Percentiles rank a stretch among this genome's conserved stretches.
These are phyloP conservation scores for Melanotaenia parkinsoni DNA, from an alignment of 2,797 vertebrate genomes.

Conservation along the genomic window DNA sequence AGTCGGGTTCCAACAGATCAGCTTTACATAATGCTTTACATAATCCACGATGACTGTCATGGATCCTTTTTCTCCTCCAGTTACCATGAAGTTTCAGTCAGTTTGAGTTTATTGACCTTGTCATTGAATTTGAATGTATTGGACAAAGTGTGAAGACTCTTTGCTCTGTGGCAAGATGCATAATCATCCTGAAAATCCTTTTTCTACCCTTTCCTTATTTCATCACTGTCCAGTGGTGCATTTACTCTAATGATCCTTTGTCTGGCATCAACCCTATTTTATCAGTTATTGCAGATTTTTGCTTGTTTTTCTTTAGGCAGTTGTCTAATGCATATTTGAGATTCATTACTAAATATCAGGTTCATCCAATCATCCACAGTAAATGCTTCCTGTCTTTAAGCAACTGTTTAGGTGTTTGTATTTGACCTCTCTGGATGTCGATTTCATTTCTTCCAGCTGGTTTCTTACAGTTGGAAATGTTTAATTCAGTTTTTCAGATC, in stretches of 20 bases:
- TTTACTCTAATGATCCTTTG: background rate
- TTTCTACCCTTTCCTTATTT: background rate
- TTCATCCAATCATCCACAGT: too few relatives aligned
- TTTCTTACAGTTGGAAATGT: background rate
- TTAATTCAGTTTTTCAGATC: too few relatives aligned
- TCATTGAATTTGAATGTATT: background rate
- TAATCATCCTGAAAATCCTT: background rate
- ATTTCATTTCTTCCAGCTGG: background rate
- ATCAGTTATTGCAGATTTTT: background rate
- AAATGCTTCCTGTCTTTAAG: too few relatives aligned
- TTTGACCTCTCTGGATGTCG: background rate
- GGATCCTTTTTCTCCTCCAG: too few relatives aligned
- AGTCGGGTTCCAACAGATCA: too few relatives aligned
- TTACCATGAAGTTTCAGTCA: too few relatives aligned
- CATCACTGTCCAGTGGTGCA: background rate
- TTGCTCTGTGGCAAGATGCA: background rate
- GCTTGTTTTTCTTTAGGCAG: background rate
- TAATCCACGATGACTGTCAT: too few relatives aligned
- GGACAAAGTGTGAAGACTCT: background rate
- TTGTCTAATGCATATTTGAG: background rate
- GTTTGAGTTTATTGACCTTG: background rate
- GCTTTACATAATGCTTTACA: too few relatives aligned
- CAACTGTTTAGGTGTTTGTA: background rate
- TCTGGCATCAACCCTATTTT: background rate
- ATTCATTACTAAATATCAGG: background rate